Percentiles rank a stretch among this genome's conserved stretches.
Conservation (phyloP, 2,113 vertebrate species). For the Dromaius novaehollandiae region DNA sequence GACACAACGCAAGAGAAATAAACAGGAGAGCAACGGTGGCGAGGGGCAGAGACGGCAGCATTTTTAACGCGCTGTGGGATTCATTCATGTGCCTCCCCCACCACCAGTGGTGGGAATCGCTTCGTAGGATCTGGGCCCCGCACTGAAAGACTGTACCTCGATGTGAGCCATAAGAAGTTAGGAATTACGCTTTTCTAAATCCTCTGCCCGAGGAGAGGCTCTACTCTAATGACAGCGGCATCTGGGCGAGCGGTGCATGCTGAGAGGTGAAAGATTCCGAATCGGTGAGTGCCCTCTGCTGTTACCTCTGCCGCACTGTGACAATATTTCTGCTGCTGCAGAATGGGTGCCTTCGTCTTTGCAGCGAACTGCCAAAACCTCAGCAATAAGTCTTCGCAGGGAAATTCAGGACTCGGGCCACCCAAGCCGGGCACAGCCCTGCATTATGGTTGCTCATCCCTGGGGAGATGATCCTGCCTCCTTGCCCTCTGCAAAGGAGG, state of each 20-base stretch:
- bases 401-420: neutral
- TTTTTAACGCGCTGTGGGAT: neutral
- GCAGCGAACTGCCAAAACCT: neutral
- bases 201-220: neutral
- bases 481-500: neutral
- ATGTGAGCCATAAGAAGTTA: neutral
- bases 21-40: neutral
- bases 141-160: neutral
- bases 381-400: neutral
- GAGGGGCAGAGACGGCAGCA: neutral
- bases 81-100: neutral
- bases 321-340: neutral
- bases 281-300: conserved; percentile 64
- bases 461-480: neutral
- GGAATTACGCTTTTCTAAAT: neutral
- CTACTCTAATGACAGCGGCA: neutral
- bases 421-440: neutral
- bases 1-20: neutral
- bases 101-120: neutral
- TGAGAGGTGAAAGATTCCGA: neutral
- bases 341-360: neutral
- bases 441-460: rapidly evolving
- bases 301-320: neutral
- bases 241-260: neutral
- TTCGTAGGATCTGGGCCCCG: neutral